Percentiles rank a stretch among this genome's conserved stretches.
phyloP scores from a whole-genome alignment of 1,140 invertebrate species.

The Aporrectodea caliginosa region DNA sequence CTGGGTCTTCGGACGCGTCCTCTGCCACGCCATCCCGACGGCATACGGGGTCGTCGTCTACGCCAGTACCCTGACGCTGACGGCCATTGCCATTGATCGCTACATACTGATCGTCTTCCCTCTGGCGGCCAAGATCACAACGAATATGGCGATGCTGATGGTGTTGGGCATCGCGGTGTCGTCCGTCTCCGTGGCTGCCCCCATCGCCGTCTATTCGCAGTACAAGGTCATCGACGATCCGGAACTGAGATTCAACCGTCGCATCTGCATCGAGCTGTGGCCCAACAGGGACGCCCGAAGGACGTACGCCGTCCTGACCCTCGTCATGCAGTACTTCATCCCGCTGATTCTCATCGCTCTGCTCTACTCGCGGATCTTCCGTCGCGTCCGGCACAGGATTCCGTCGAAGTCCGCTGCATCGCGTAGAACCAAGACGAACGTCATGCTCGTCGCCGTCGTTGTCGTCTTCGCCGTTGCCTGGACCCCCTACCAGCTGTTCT shows the following conservation, averaged over 20 bases:
- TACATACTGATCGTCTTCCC: slow-evolving; percentile 32
- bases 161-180: slow-evolving; percentile 23
- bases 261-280: slow-evolving; percentile 34
- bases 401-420: not conserved
- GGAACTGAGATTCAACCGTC: slow-evolving; percentile 22
- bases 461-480: slow-evolving; percentile 51
- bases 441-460: slow-evolving; percentile 44
- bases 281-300: slow-evolving; percentile 27
- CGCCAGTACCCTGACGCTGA: slow-evolving; percentile 25
- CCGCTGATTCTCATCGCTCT: slow-evolving; percentile 33
- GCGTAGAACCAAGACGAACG: slow-evolving; percentile 37
- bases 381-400: slow-evolving; percentile 13
- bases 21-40: slow-evolving; percentile 29
- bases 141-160: slow-evolving; percentile 20
- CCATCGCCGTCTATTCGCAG: slow-evolving; percentile 26
- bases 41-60: slow-evolving; percentile 29
- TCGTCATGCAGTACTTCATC: slow-evolving; percentile 33
- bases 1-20: slow-evolving; percentile 25
- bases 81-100: slow-evolving; percentile 33
- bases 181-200: slow-evolving; percentile 19
- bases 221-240: slow-evolving; percentile 16
- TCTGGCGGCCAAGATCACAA: slow-evolving; percentile 24
- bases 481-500: slow-evolving; percentile 54
- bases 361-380: slow-evolving; percentile 33
- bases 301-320: slow-evolving; percentile 30